Conservation (phyloP, 1,140 invertebrate species). For the Samia ricini region DNA sequence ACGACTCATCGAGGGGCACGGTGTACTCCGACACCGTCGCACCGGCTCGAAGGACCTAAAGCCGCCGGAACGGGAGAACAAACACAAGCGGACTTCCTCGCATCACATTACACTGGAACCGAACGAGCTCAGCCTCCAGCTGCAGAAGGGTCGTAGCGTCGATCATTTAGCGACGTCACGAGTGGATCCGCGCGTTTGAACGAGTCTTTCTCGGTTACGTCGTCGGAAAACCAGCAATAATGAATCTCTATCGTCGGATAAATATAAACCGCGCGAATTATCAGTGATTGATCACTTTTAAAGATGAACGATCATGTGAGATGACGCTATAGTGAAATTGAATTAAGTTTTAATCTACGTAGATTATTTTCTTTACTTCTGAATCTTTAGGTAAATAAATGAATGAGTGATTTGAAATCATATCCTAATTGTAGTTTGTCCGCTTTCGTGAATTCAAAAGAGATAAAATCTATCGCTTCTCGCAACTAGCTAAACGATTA, state of each 20-base stretch:
- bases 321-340: conserved; percentile 23
- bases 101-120: conserved; percentile 72
- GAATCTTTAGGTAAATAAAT: conserved; percentile 18
- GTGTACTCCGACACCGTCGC: conserved; percentile 77
- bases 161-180: conserved; percentile 54
- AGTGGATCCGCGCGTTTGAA: conserved; percentile 45
- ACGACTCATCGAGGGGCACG: conserved; percentile 68
- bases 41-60: conserved; percentile 79
- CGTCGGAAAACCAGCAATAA: no score
- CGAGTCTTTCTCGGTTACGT: neutral
- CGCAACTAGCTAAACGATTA: neutral
- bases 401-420: conserved; percentile 65
- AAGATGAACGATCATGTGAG: conserved; percentile 15
- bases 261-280: conserved; percentile 1
- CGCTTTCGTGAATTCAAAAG: conserved; percentile 20
- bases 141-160: conserved; percentile 63
- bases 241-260: conserved; percentile 27
- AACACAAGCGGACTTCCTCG: conserved; percentile 70
- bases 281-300: conserved; percentile 10
- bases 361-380: conserved; percentile 3
- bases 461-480: conserved; percentile 14
- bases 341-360: conserved; percentile 16
- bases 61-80: conserved; percentile 28
- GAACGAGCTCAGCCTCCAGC: conserved; percentile 52
- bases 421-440: conserved; percentile 50